These are phyloP conservation scores for Babyrousa celebensis DNA, from an alignment of 2,797 vertebrate genomes.

Conservation along the genomic window DNA sequence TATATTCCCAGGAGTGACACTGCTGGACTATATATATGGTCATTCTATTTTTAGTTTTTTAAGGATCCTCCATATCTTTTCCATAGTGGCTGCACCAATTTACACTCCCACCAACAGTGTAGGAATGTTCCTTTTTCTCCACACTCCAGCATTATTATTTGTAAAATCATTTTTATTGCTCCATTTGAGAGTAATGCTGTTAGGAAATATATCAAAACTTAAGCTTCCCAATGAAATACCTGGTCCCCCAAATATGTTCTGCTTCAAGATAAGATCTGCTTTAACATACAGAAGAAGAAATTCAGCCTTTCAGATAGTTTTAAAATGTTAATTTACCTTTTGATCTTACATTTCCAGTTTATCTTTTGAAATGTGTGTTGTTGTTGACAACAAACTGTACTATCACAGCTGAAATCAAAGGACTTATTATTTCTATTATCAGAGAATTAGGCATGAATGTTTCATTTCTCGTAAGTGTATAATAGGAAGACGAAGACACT, in stretches of 20 bases:
- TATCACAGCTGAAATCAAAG: background rate
- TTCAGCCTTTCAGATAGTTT: background rate
- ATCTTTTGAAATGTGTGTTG: constrained; percentile 9
- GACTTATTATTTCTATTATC: constrained; percentile 39
- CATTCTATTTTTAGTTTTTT: background rate
- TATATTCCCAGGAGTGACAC: background rate
- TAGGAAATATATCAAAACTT: background rate
- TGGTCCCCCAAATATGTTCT: background rate
- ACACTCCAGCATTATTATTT: background rate
- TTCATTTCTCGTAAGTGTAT: constrained; percentile 18
- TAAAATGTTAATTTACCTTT: constrained; percentile 38
- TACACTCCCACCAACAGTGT: background rate
- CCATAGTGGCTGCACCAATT: background rate
- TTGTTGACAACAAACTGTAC: background rate
- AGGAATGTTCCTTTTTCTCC: background rate
- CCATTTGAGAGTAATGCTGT: background rate
- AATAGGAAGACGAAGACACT: background rate
- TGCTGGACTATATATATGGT: background rate
- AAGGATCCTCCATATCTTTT: background rate
- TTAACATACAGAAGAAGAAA: background rate
- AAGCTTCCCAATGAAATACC: background rate
- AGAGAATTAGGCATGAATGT: background rate
- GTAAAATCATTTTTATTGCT: background rate
- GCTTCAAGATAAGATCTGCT: background rate
- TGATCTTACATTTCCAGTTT: background rate